Percentiles rank a stretch among this genome's conserved stretches.
Evolutionary conservation across 2,113 vertebrate species (phyloP).

Genomic region (Tringa solitaria): DNA sequence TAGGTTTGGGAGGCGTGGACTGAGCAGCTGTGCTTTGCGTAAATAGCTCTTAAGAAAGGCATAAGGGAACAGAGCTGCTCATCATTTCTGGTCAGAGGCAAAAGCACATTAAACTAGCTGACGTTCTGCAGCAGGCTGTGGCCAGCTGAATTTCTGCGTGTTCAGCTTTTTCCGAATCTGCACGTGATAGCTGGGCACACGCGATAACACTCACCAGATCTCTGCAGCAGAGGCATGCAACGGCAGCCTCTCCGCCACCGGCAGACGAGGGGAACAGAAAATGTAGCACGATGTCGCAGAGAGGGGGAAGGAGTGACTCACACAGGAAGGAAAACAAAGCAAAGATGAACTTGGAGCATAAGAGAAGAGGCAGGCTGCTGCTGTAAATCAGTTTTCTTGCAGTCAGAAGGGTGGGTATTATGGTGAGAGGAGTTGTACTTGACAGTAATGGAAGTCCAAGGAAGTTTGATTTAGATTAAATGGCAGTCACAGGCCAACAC

Average conservation of each 20-base stretch:
- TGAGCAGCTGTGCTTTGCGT: background rate
- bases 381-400: background rate
- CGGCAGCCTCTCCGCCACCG: background rate
- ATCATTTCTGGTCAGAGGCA: background rate
- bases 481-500: background rate
- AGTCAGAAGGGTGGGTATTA: background rate
- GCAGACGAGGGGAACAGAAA: background rate
- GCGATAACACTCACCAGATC: background rate
- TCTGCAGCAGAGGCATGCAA: background rate
- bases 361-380: background rate
- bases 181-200: background rate
- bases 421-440: background rate
- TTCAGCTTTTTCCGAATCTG: background rate
- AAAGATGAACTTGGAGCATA: background rate
- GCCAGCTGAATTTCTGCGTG: background rate
- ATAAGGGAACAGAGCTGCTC: background rate
- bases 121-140: background rate
- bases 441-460: conserved; percentile 1
- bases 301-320: conserved; percentile 32
- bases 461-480: conserved; percentile 58
- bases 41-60: background rate
- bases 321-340: conserved; percentile 41
- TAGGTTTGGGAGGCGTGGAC: background rate
- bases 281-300: background rate
- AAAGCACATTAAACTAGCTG: background rate